These are phyloP conservation scores for Falco cherrug DNA, from an alignment of 2,797 vertebrate species.

Conservation along the genomic window DNA sequence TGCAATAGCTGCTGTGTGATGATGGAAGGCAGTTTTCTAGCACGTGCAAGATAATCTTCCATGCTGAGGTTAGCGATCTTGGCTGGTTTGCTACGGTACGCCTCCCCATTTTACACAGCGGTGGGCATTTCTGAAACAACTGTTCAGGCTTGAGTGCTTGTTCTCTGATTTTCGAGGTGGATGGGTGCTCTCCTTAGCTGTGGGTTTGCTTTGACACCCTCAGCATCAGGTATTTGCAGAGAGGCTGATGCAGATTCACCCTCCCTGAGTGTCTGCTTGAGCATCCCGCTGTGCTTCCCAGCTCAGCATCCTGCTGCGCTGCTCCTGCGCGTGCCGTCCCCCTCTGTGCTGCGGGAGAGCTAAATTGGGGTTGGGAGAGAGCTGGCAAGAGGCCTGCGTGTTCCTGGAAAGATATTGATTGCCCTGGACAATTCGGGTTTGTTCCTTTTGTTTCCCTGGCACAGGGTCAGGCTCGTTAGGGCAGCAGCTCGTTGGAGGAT, in stretches of 20 bases:
- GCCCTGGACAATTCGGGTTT: conserved; percentile 20
- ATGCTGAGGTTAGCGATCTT: background rate
- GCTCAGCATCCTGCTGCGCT: accelerated
- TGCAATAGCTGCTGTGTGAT: background rate
- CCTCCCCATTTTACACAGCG: background rate
- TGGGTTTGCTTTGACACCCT: background rate
- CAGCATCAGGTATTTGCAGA: background rate
- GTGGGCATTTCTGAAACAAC: background rate
- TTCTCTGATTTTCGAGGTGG: background rate
- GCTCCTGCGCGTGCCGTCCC: background rate
- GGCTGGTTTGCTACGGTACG: accelerated
- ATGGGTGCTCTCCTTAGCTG: background rate
- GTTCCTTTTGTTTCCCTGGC: conserved; percentile 34
- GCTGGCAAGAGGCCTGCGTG: background rate
- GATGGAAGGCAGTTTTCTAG: background rate
- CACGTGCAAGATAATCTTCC: background rate
- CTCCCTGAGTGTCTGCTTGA: background rate
- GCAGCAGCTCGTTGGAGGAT: background rate
- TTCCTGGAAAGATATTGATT: conserved; percentile 52
- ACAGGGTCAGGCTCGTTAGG: background rate
- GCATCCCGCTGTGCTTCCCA: background rate
- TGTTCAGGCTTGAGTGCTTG: background rate
- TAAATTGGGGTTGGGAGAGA: background rate
- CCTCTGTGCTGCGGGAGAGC: background rate
- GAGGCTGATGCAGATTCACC: accelerated